Base-by-base conservation (phyloP, 2,113 vertebrate genomes). In the Pterocles burchelli region DNA sequence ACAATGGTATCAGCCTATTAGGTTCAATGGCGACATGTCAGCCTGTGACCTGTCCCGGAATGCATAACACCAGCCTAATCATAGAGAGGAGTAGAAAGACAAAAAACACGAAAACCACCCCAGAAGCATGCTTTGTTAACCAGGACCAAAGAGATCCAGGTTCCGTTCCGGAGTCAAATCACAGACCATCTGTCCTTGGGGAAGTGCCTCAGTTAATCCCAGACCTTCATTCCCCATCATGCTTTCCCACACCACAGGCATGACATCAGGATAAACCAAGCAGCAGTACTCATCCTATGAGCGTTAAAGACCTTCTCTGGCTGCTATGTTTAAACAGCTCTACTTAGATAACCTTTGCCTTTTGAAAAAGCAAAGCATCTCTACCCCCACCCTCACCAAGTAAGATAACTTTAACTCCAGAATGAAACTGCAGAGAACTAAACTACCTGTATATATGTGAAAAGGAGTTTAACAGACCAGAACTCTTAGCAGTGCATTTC, bases 181-280 rank as follows among this genome's bases (percentile, higher is more conserved):
- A 85, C 34, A 63, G 70, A 82, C 29, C 71, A 73, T 91, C 62
- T 70, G 72, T 72, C 80, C 92, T 78, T 51, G 36, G 76, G 73
- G 88, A 94, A 92, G 17, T 13, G 36, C 93, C 80, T 51, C 67
- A 66, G 62, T 66, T 88, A 86, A 89, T 55, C 20, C 84, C 74
- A 82, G 66, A 28, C 75, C 57, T 95, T 85, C 82, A 66, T 51
- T 93, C 46, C 74, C 66, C 80, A 51, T 58, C 26, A 10, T 29
- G 93, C 25, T 96, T 97, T 96, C 96, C 95, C 95, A 95, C 92
- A 90, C 72, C 63, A 78, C 0, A 2, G 74, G 41, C 65, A 82
- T 3, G 2, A 51, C 24, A 0, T 58, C 38, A 67, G 77, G 66
- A 92, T 41, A 95, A 94, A 65, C 19, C 70, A 46, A 52, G 25